phyloP scores from a whole-genome alignment of 2,113 vertebrate species.

The Micronisus gabar region DNA sequence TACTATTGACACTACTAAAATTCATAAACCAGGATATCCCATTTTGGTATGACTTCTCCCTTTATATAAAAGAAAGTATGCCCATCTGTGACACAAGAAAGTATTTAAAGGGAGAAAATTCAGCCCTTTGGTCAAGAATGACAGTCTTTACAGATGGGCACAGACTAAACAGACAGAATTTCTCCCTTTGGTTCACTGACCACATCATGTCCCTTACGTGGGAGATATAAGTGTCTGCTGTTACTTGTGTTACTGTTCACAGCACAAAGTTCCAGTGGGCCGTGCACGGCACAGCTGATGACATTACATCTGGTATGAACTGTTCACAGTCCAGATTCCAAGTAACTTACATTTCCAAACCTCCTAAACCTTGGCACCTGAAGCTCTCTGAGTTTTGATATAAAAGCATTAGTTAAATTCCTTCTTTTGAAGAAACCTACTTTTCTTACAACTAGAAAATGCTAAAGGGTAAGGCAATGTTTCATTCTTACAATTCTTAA shows the following conservation, averaged over 20 bases:
- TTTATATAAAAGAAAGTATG: not conserved
- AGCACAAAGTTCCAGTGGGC: not conserved
- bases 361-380: not conserved
- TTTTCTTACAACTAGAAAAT: not conserved
- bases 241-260: not conserved
- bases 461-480: not conserved
- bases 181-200: not conserved
- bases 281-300: not conserved
- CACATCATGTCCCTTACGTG: accelerated
- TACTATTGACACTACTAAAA: not conserved
- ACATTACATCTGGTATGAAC: not conserved
- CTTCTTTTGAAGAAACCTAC: not conserved
- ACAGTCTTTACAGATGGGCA: not conserved
- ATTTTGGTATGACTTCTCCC: not conserved
- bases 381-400: not conserved
- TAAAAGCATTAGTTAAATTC: not conserved
- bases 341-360: not conserved
- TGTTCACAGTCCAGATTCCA: not conserved
- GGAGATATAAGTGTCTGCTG: not conserved
- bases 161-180: not conserved
- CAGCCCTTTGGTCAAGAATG: not conserved
- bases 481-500: not conserved
- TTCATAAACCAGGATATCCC: not conserved
- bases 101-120: not conserved
- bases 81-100: not conserved